These are phyloP conservation scores for Perca schrenkii DNA, from an alignment of 2,113 vertebrate species.

Conservation along the genomic window DNA sequence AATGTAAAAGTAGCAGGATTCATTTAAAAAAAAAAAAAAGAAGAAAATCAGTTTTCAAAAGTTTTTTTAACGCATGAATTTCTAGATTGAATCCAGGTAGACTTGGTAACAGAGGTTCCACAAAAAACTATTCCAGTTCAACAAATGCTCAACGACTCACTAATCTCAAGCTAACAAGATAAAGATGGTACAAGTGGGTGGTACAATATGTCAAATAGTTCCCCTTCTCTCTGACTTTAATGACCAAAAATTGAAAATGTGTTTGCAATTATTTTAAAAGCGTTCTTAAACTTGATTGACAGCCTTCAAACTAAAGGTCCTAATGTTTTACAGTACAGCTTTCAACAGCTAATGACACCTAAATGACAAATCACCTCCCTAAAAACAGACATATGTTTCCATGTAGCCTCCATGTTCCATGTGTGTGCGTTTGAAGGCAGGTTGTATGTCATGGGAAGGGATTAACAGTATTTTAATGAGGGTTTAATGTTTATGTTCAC, in stretches of 20 bases:
- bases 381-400: conserved; percentile 36
- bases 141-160: neutral
- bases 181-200: conserved; percentile 14
- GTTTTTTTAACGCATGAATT: neutral
- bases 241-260: too few relatives aligned
- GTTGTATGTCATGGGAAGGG: conserved; percentile 63
- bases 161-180: conserved; percentile 12
- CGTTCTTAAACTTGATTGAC: too few relatives aligned
- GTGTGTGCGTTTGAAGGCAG: conserved; percentile 44
- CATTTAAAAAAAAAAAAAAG: too few relatives aligned
- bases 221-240: neutral
- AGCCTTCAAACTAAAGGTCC: neutral
- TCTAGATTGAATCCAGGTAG: neutral
- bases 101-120: neutral
- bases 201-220: conserved; percentile 10
- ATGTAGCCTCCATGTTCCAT: neutral
- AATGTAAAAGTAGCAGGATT: too few relatives aligned
- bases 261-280: too few relatives aligned
- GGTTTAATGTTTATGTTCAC: conserved; percentile 69
- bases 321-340: neutral
- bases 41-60: neutral
- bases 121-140: conserved; percentile 19
- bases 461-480: conserved; percentile 82
- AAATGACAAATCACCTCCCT: conserved; percentile 42
- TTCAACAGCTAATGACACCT: conserved; percentile 29